These are phyloP conservation scores for Caenorhabditis sp. DNA, from an alignment of 2,888 invertebrate genomes.

Conservation along the genomic window DNA sequence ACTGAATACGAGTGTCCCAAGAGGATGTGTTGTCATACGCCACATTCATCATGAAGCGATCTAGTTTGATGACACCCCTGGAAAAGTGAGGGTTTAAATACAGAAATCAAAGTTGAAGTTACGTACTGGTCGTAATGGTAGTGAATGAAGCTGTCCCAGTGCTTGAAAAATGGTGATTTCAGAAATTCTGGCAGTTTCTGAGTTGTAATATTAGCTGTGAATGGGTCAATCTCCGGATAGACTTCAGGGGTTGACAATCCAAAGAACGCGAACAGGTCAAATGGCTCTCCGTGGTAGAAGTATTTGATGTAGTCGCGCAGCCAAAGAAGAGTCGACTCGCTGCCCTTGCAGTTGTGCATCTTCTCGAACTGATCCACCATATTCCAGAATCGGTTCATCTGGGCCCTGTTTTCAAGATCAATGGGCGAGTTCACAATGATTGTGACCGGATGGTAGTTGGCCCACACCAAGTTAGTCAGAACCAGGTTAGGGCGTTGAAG, in stretches of 20 bases:
- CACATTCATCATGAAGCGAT: conserved; percentile 74
- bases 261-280: conserved; percentile 47
- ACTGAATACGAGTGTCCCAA: conserved; percentile 75
- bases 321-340: conserved; percentile 74
- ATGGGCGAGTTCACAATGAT: conserved; percentile 73
- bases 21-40: conserved; percentile 74
- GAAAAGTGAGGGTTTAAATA: not conserved
- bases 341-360: conserved; percentile 71
- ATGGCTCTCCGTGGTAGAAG: conserved; percentile 66
- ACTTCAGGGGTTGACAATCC: conserved; percentile 51
- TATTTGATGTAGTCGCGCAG: conserved; percentile 74
- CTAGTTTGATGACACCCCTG: conserved; percentile 53
- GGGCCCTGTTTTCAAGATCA: conserved; percentile 64
- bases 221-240: conserved; percentile 56
- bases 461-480: conserved; percentile 75
- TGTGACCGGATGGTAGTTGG: conserved; percentile 77
- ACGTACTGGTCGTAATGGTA: conserved; percentile 37
- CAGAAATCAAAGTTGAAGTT: not conserved
- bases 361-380: conserved; percentile 75
- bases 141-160: conserved; percentile 73
- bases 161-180: conserved; percentile 75
- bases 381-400: conserved; percentile 68
- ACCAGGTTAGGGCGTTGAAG: conserved; percentile 74
- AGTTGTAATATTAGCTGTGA: conserved; percentile 61
- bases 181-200: conserved; percentile 69